Percentiles rank a stretch among this genome's conserved stretches.
Conservation (phyloP, 1,140 invertebrate genomes). For the Solen grandis region DNA sequence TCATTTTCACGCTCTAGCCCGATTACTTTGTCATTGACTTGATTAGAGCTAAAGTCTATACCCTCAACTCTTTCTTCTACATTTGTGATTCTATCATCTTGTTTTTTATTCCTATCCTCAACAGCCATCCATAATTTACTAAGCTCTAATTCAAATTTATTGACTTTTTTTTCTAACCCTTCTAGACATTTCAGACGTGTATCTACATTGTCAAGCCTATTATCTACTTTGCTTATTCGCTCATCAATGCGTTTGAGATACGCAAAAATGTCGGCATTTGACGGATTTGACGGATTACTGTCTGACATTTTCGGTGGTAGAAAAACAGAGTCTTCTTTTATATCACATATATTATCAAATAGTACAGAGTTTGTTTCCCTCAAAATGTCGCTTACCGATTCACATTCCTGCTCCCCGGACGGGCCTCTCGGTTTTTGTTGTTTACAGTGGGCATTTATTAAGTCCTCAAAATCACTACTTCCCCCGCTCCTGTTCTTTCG, state of each 20-base stretch:
- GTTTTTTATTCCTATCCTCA: background rate
- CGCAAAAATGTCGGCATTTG: background rate
- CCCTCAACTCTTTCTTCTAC: background rate
- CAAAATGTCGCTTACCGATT: slow-evolving; percentile 22
- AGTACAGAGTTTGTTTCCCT: background rate
- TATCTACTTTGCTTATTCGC: background rate
- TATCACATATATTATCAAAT: background rate
- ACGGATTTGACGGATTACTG: background rate
- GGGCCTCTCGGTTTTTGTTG: no score
- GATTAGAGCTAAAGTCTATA: background rate
- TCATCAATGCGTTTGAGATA: no score
- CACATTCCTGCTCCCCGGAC: no score
- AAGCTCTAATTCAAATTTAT: background rate
- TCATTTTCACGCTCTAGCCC: background rate
- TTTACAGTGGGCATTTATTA: no score
- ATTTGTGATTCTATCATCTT: background rate
- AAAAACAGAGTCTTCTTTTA: background rate
- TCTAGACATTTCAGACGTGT: background rate
- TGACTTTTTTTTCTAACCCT: background rate
- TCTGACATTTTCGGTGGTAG: background rate
- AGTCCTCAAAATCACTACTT: no score
- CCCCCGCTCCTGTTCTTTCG: no score
- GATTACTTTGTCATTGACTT: background rate
- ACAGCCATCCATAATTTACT: background rate
- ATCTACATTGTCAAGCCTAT: background rate